Percentiles rank a stretch among this genome's conserved stretches.
Evolutionary conservation across 2,797 vertebrate genomes (phyloP).

Genomic region (Helarctos malayanus): DNA sequence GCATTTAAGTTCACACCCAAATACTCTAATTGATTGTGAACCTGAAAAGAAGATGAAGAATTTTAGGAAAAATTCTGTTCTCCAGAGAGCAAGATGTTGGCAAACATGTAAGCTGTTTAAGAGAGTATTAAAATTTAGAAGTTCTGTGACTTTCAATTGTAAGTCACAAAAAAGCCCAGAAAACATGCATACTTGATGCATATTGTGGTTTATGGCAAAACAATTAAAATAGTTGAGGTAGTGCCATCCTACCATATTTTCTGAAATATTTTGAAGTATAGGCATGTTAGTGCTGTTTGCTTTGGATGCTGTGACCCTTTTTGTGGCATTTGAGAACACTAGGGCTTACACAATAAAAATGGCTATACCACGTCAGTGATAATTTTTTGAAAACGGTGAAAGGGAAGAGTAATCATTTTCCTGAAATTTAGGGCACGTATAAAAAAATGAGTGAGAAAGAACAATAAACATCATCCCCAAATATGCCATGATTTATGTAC

Average conservation of each 20-base stretch:
- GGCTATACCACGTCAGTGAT: neutral
- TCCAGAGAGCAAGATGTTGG: conserved; percentile 26
- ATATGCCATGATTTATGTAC: conserved; percentile 52
- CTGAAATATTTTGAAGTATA: conserved; percentile 60
- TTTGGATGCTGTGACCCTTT: conserved; percentile 69
- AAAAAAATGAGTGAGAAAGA: neutral
- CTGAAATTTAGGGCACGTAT: conserved; percentile 19
- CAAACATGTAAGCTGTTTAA: conserved; percentile 37
- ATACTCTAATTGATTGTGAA: neutral
- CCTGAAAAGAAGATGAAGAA: conserved; percentile 46
- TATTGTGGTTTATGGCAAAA: conserved; percentile 74
- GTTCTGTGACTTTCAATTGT: conserved; percentile 51
- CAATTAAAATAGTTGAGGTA: conserved; percentile 80
- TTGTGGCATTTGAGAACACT: conserved; percentile 49
- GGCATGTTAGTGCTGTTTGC: conserved; percentile 54
- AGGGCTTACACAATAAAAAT: conserved; percentile 55
- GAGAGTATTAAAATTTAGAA: conserved; percentile 28
- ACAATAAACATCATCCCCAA: neutral
- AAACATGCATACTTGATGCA: conserved; percentile 54
- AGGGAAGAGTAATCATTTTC: conserved; percentile 28
- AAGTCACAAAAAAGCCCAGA: conserved; percentile 54
- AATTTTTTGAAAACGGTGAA: conserved; percentile 7
- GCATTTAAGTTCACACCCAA: neutral
- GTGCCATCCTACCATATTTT: conserved; percentile 62
- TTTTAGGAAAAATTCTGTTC: neutral